phyloP scores from a whole-genome alignment of 2,888 invertebrate species.

The Clunio marinus region DNA sequence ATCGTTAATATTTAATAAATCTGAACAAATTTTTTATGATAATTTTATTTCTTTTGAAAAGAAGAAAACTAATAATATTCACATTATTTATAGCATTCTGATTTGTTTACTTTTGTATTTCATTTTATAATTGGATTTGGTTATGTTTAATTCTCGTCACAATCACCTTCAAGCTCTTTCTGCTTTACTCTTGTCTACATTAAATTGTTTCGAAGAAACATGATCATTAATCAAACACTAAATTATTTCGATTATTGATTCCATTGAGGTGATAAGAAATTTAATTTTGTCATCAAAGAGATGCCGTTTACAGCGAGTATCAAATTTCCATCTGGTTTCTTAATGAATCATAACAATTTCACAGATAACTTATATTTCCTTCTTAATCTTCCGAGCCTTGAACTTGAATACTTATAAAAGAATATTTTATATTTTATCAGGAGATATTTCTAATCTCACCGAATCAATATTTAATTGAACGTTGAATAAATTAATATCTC shows the following conservation, averaged over 20 bases:
- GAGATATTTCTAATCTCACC: too few relatives aligned
- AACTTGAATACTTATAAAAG: too few relatives aligned
- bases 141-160: constrained; percentile 20
- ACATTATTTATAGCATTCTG: constrained; percentile 34
- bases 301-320: neutral
- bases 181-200: neutral
- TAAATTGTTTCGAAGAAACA: neutral
- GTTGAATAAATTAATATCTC: neutral
- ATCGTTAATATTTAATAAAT: constrained; percentile 32
- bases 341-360: constrained; percentile 30
- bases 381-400: too few relatives aligned
- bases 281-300: constrained; percentile 29
- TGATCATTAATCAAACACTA: constrained; percentile 29
- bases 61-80: constrained; percentile 21
- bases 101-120: constrained; percentile 38
- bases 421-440: too few relatives aligned
- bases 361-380: neutral
- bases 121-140: constrained; percentile 38
- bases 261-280: constrained; percentile 27
- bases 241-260: constrained; percentile 27
- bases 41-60: constrained; percentile 30
- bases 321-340: constrained; percentile 15
- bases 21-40: constrained; percentile 37
- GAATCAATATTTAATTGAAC: too few relatives aligned
- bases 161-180: too few relatives aligned